phyloP scores from a whole-genome alignment of 2,797 vertebrate species.

The Enteromius fasciolatus region DNA sequence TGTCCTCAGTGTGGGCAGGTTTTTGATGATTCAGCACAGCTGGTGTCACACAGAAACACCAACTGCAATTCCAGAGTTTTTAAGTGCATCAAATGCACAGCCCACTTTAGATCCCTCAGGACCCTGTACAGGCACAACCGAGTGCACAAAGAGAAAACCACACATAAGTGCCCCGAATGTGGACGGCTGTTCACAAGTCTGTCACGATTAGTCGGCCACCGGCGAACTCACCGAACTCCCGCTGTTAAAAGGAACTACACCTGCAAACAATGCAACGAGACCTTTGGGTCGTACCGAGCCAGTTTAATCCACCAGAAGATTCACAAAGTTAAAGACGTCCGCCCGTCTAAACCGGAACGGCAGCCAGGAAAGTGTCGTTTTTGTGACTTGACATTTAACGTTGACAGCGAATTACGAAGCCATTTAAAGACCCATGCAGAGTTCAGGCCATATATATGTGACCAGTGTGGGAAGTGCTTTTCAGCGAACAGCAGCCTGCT shows the following conservation, averaged over 20 bases:
- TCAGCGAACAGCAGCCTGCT: conserved; percentile 66
- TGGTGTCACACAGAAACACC: conserved; percentile 40
- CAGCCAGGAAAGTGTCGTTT: conserved; percentile 70
- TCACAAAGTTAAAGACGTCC: conserved; percentile 68
- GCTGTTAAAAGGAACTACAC: conserved; percentile 56
- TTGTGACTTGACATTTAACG: conserved; percentile 71
- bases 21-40: conserved; percentile 41
- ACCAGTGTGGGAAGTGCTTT: conserved; percentile 75
- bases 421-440: conserved; percentile 73
- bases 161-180: conserved; percentile 72
- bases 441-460: conserved; percentile 68
- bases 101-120: conserved; percentile 61
- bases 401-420: conserved; percentile 73
- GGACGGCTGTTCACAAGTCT: conserved; percentile 70
- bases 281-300: conserved; percentile 62
- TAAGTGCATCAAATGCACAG: conserved; percentile 73
- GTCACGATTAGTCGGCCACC: conserved; percentile 74
- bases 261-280: conserved; percentile 67
- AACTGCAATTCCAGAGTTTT: conserved; percentile 54
- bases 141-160: conserved; percentile 66
- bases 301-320: conserved; percentile 68
- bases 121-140: conserved; percentile 71
- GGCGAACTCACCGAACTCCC: conserved; percentile 66
- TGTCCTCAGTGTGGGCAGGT: conserved; percentile 53
- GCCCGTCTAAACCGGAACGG: conserved; percentile 59